A percentile compares a stretch with the other conserved stretches of the same genome.
These are phyloP conservation scores for Rhingia rostrata DNA, from an alignment of 2,888 invertebrate species.

Conservation along the genomic window DNA sequence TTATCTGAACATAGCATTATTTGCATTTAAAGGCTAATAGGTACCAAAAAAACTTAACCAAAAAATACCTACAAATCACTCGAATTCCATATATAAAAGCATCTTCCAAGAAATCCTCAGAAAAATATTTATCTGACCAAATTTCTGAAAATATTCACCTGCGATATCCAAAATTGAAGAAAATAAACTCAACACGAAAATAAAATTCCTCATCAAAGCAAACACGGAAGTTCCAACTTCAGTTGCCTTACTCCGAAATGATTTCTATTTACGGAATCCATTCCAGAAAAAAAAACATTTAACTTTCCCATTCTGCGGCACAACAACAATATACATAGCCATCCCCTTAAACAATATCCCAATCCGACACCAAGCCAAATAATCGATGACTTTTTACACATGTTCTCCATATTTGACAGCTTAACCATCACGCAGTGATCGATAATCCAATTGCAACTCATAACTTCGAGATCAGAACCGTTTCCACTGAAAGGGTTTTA, in stretches of 20 bases:
- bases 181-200: not conserved
- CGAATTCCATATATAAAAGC: not conserved
- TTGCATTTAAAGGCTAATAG: no score
- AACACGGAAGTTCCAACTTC: constrained; percentile 62
- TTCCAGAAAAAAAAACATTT: constrained; percentile 50
- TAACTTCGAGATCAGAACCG: constrained; percentile 3
- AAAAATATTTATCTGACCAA: constrained; percentile 43
- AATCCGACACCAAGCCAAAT: constrained; percentile 43
- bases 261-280: constrained; percentile 55
- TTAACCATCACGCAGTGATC: constrained; percentile 49
- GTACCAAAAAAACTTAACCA: not conserved
- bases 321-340: constrained; percentile 21
- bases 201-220: constrained; percentile 16
- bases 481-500: constrained; percentile 15
- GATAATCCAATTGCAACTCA: constrained; percentile 29
- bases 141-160: constrained; percentile 29
- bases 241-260: constrained; percentile 48
- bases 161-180: constrained; percentile 21
- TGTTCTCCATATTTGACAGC: constrained; percentile 68
- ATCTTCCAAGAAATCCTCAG: constrained; percentile 4
- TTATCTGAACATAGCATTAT: no score
- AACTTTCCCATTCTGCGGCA: constrained; percentile 18
- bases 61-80: not conserved
- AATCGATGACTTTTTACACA: constrained; percentile 62
- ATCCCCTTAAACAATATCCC: not conserved